These are phyloP conservation scores for Calliphora vicina DNA, from an alignment of 1,140 invertebrate species.

Conservation along the genomic window DNA sequence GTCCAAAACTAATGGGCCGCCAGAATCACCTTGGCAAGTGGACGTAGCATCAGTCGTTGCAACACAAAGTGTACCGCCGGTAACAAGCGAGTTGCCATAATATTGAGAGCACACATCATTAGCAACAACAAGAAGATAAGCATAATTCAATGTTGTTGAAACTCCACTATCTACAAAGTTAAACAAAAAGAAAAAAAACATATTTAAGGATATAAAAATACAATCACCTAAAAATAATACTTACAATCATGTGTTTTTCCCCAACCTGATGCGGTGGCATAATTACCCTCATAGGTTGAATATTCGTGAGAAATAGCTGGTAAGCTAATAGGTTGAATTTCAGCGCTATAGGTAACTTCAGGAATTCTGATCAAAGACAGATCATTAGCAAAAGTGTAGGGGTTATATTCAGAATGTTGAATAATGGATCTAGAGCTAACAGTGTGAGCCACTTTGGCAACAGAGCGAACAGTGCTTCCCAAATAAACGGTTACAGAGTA, in stretches of 20 bases:
- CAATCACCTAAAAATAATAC: neutral
- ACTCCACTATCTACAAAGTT: neutral
- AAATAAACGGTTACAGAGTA: slow-evolving; percentile 48
- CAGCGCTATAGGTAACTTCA: slow-evolving; percentile 13
- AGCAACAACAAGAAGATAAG: neutral
- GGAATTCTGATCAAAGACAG: slow-evolving; percentile 53
- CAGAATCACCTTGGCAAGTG: no score
- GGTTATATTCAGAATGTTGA: slow-evolving; percentile 49
- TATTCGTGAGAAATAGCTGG: slow-evolving; percentile 46
- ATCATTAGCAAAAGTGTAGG: slow-evolving; percentile 46
- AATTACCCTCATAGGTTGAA: slow-evolving; percentile 45
- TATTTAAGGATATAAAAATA: neutral
- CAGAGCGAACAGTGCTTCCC: slow-evolving; percentile 51
- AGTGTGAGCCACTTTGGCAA: slow-evolving; percentile 42
- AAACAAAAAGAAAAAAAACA: neutral
- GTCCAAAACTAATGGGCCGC: no score
- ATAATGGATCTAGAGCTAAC: slow-evolving; percentile 40
- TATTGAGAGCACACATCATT: neutral
- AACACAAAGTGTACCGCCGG: no score
- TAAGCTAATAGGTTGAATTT: slow-evolving; percentile 38
- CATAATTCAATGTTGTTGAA: neutral
- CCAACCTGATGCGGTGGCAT: slow-evolving; percentile 52
- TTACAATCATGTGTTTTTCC: slow-evolving; percentile 35
- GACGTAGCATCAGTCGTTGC: no score
- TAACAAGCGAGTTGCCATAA: no score